These are phyloP conservation scores for Spinus olivaceus DNA, from an alignment of 2,797 vertebrate genomes.

Conservation along the genomic window DNA sequence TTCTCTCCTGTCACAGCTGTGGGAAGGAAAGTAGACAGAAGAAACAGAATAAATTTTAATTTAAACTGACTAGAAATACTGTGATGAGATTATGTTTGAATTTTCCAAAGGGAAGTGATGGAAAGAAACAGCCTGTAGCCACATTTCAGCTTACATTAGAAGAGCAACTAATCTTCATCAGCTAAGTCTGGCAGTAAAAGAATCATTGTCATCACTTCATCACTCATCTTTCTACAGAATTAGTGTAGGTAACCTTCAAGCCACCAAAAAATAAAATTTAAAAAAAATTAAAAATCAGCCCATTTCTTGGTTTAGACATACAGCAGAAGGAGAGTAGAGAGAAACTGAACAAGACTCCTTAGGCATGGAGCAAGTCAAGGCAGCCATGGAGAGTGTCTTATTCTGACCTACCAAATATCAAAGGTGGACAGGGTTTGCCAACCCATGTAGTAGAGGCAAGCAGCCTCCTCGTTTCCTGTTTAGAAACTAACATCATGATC, in stretches of 20 bases:
- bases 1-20: not conserved
- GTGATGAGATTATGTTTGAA: not conserved
- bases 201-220: not conserved
- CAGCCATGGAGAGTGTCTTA: not conserved
- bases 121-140: not conserved
- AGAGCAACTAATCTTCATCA: conserved; percentile 16
- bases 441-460: not conserved
- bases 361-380: not conserved
- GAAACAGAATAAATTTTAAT: not conserved
- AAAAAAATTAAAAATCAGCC: not conserved
- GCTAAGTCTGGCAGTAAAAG: not conserved
- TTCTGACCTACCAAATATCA: not conserved
- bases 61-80: not conserved
- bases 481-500: not conserved
- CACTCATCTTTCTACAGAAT: not conserved
- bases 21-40: not conserved
- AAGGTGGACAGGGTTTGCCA: not conserved
- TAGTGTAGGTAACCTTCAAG: not conserved
- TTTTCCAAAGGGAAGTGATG: not conserved
- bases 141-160: not conserved
- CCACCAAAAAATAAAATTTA: not conserved
- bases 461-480: not conserved
- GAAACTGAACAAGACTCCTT: not conserved
- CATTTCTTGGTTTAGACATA: not conserved
- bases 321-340: not conserved